Evolutionary conservation across 2,888 invertebrate genomes (phyloP).

Genomic region (Cerastis rubricosa): DNA sequence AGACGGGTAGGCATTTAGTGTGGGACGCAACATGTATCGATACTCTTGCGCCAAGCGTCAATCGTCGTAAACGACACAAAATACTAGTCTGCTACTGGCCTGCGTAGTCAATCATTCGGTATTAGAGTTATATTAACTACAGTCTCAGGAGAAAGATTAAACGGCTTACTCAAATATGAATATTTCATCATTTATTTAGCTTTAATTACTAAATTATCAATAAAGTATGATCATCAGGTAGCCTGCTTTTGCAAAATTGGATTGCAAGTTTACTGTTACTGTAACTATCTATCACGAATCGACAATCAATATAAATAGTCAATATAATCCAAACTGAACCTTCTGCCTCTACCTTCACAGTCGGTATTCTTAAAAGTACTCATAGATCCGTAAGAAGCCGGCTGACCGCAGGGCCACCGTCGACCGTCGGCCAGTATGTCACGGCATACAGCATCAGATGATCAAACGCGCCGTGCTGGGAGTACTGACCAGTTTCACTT

Average conservation of each 20-base stretch:
- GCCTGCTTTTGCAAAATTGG: background rate
- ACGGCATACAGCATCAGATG: slow-evolving; percentile 81
- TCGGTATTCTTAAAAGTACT: slow-evolving; percentile 73
- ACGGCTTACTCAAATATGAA: background rate
- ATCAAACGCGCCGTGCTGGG: slow-evolving; percentile 77
- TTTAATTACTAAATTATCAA: background rate
- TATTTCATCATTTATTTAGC: background rate
- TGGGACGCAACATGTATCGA: too few species aligned
- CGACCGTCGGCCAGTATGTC: slow-evolving; percentile 78
- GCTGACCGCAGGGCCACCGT: slow-evolving; percentile 77
- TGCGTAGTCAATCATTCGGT: background rate
- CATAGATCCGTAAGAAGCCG: slow-evolving; percentile 79
- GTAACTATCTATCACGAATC: too few species aligned
- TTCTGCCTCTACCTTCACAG: slow-evolving; percentile 31
- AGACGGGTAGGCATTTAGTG: too few species aligned
- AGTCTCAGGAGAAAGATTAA: background rate
- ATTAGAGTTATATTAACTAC: background rate
- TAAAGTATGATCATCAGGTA: background rate
- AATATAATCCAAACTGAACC: background rate
- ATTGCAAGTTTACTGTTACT: background rate
- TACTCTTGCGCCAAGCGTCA: too few species aligned
- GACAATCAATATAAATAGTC: background rate
- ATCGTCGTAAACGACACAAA: background rate
- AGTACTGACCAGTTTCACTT: slow-evolving; percentile 76
- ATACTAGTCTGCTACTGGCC: background rate